A percentile compares a stretch with the other conserved stretches of the same genome.
phyloP scores from a whole-genome alignment of 1,140 invertebrate species.

The Ptiloglossa arizonensis region DNA sequence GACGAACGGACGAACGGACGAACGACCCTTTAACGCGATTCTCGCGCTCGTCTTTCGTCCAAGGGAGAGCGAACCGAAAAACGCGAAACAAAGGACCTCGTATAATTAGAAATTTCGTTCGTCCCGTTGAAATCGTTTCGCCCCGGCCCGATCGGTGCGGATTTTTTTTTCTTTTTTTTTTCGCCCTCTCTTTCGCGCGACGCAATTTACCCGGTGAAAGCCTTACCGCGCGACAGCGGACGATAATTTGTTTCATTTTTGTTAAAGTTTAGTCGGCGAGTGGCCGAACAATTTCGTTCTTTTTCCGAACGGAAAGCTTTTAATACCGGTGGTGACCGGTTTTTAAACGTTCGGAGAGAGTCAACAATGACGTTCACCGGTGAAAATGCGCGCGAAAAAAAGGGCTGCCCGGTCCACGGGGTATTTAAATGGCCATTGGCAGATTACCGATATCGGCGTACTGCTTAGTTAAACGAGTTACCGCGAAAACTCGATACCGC shows the following conservation, averaged over 20 bases:
- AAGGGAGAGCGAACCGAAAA: too few species aligned
- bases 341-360: slow-evolving; percentile 61
- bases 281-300: slow-evolving; percentile 61
- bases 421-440: slow-evolving; percentile 71
- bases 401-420: slow-evolving; percentile 55
- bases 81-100: too few species aligned
- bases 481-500: slow-evolving; percentile 70
- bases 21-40: too few species aligned
- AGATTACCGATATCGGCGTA: slow-evolving; percentile 69
- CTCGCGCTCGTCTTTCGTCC: too few species aligned
- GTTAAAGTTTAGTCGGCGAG: slow-evolving; percentile 54
- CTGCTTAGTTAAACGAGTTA: slow-evolving; percentile 71
- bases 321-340: slow-evolving; percentile 65
- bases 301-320: slow-evolving; percentile 59
- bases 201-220: slow-evolving; percentile 39
- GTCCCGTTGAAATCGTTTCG: not conserved
- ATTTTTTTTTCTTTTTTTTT: not conserved
- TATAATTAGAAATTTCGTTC: too few species aligned
- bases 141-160: not conserved
- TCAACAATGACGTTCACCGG: slow-evolving; percentile 67
- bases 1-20: too few species aligned
- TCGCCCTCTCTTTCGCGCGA: not conserved
- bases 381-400: slow-evolving; percentile 67
- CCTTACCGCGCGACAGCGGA: slow-evolving; percentile 29
- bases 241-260: slow-evolving; percentile 61